Evolutionary conservation across 2,797 vertebrate genomes (phyloP), one percentile per base, ranked within the genome.

Genomic region (Cryptoblepharus egeriae): DNA sequence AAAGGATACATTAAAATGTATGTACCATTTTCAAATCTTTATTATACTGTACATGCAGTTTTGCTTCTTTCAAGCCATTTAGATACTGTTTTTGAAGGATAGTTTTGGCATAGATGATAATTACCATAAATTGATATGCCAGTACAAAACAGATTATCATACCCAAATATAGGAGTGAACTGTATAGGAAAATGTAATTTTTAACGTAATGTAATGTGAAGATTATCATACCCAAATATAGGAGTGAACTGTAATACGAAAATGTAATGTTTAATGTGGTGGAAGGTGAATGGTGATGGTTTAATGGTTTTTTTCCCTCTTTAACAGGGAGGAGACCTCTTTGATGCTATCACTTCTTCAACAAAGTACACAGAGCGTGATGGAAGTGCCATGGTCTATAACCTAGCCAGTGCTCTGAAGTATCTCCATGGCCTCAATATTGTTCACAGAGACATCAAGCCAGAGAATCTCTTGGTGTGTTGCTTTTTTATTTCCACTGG

Each of bases 371-470:
- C 99, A 0, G 99, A 99, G 93, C 94, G 96, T 81, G 98, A 99
- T 3, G 98, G 98, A 81, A 97, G 98, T 10, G 94, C 97, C 64
- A 99, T 99, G 99, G 97, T 99, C 82, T 96, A 96, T 92, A 98
- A 99, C 89, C 95, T 99, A 9, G 97, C 97, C 10, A 97, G 92
- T 1, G 99, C 99, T 4, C 97, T 99, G 88, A 96, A 97, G 85
- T 99, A 99, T 84, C 97, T 99, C 55, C 99, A 99, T 24, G 81
- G 95, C 80, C 97, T 98, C 90, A 97, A 95, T 94, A 97, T 99
- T 0, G 98, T 99, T 52, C 99, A 99, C 94, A 96, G 99, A 89
- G 99, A 99, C 91, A 98, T 99, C 91, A 99, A 99, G 90, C 99
- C 99, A 4, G 99, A 99, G 92, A 99, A 99, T 89, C 96, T 99